Evolutionary conservation across 1,140 invertebrate genomes (phyloP).

Genomic region (Zaprionus capensis): DNA sequence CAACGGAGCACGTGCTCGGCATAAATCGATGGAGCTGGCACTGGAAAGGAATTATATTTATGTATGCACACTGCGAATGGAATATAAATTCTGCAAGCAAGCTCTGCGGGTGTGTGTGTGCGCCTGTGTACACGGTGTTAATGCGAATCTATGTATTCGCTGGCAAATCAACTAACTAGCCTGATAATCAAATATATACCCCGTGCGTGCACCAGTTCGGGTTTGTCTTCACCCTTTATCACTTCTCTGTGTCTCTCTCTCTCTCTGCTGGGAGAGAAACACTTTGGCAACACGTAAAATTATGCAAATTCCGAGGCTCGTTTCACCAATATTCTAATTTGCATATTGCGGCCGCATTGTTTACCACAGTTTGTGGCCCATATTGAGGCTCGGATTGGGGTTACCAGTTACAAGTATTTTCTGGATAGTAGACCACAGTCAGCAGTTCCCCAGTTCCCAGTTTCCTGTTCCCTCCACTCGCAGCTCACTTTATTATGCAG

Average conservation of each 20-base stretch:
- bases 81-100: slow-evolving; percentile 59
- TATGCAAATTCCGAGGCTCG: slow-evolving; percentile 63
- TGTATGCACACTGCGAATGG: slow-evolving; percentile 63
- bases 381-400: slow-evolving; percentile 7
- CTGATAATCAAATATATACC: slow-evolving; percentile 39
- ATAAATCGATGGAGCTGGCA: slow-evolving; percentile 57
- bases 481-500: slow-evolving; percentile 64
- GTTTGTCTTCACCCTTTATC: slow-evolving; percentile 11
- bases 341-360: slow-evolving; percentile 72
- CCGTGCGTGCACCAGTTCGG: slow-evolving; percentile 11
- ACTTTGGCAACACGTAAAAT: slow-evolving; percentile 52
- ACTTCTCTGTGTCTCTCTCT: slow-evolving; percentile 33
- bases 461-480: not conserved
- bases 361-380: slow-evolving; percentile 58
- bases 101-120: not conserved
- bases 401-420: slow-evolving; percentile 21
- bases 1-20: slow-evolving; percentile 60
- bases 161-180: slow-evolving; percentile 48
- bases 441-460: not conserved
- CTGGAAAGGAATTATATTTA: slow-evolving; percentile 59
- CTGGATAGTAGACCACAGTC: slow-evolving; percentile 2
- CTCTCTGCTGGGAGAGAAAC: slow-evolving; percentile 10
- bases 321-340: slow-evolving; percentile 73
- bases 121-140: slow-evolving; percentile 34
- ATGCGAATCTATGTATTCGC: slow-evolving; percentile 32